phyloP scores from a whole-genome alignment of 2,888 invertebrate species.

The Acanthopleura granulata region DNA sequence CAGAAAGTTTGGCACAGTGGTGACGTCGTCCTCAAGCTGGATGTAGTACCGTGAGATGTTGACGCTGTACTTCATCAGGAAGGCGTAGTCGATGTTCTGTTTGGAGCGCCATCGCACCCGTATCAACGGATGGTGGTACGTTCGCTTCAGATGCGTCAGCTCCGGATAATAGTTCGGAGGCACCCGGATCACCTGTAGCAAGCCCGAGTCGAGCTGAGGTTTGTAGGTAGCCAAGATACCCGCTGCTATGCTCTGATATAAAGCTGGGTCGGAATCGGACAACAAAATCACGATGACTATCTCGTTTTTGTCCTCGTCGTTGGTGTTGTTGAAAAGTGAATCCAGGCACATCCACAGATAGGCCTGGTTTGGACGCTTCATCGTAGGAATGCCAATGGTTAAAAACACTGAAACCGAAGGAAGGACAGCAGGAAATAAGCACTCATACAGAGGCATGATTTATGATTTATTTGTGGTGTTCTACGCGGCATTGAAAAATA shows the following conservation, averaged over 20 bases:
- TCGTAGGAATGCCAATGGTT: slow-evolving; percentile 69
- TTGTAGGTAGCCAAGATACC: slow-evolving; percentile 25
- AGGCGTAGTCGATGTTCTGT: slow-evolving; percentile 69
- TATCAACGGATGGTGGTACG: slow-evolving; percentile 59
- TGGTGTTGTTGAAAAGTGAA: slow-evolving; percentile 64
- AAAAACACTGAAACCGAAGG: slow-evolving; percentile 56
- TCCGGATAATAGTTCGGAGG: slow-evolving; percentile 47
- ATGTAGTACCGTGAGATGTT: slow-evolving; percentile 63
- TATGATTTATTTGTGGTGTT: too few species aligned
- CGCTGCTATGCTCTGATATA: slow-evolving; percentile 37
- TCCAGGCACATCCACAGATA: slow-evolving; percentile 67
- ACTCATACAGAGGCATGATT: too few species aligned
- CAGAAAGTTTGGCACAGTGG: slow-evolving; percentile 59
- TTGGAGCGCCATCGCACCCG: slow-evolving; percentile 68
- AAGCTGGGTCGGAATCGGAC: slow-evolving; percentile 60
- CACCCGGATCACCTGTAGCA: slow-evolving; percentile 65
- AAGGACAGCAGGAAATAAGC: neutral
- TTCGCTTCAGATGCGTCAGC: slow-evolving; percentile 49
- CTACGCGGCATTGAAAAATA: too few species aligned
- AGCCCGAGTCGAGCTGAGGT: slow-evolving; percentile 36
- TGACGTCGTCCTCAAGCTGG: slow-evolving; percentile 69
- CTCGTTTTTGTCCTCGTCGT: slow-evolving; percentile 49
- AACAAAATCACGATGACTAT: slow-evolving; percentile 66
- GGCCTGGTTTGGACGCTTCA: slow-evolving; percentile 59
- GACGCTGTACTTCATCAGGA: slow-evolving; percentile 60